Conservation (phyloP, 1,140 invertebrate species). For the Homarus americanus region DNA sequence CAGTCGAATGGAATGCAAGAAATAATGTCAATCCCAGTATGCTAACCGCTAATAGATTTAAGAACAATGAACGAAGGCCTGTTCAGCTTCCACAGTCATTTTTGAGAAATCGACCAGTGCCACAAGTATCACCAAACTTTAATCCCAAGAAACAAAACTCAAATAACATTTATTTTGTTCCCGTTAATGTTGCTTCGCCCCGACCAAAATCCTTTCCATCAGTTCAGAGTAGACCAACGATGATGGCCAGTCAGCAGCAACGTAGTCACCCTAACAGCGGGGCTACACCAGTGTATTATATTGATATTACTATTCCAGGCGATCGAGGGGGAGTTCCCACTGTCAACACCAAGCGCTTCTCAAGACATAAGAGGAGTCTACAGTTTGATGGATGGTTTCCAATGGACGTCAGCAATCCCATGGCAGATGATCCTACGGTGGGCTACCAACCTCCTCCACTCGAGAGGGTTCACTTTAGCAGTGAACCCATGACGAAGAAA, state of each 20-base stretch:
- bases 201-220: not conserved
- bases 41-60: not conserved
- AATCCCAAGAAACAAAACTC: conserved; percentile 21
- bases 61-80: not conserved
- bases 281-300: conserved; percentile 63
- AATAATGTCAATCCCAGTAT: conserved; percentile 10
- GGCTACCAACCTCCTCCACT: conserved; percentile 70
- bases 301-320: conserved; percentile 75
- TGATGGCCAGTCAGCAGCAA: not conserved
- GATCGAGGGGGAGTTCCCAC: conserved; percentile 23
- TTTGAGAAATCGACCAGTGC: conserved; percentile 15
- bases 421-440: conserved; percentile 70
- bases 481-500: conserved; percentile 63
- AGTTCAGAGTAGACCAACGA: not conserved
- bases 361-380: conserved; percentile 43
- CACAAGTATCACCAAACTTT: not conserved
- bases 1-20: conserved; percentile 10
- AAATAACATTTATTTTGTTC: conserved; percentile 64
- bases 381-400: conserved; percentile 73
- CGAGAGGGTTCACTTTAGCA: conserved; percentile 69
- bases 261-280: not conserved
- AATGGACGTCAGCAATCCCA: conserved; percentile 69
- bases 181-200: conserved; percentile 11
- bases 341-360: conserved; percentile 15
- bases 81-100: conserved; percentile 7